A percentile compares a stretch with the other conserved stretches of the same genome.
These are phyloP conservation scores for Sula dactylatra DNA, from an alignment of 2,113 vertebrate genomes.

Conservation along the genomic window DNA sequence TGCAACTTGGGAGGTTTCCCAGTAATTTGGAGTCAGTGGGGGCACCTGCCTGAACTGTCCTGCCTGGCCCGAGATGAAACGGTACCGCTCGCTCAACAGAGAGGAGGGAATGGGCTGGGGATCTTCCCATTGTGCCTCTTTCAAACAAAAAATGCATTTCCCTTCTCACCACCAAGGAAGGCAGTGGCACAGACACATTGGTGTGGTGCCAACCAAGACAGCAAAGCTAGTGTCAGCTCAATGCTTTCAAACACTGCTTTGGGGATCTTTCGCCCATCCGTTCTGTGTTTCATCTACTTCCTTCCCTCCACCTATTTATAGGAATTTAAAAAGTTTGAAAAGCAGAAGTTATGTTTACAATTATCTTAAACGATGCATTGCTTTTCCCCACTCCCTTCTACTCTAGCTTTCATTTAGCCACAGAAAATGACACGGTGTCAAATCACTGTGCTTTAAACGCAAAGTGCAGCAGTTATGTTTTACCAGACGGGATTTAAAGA, in stretches of 20 bases:
- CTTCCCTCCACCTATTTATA: background rate
- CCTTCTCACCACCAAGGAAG: background rate
- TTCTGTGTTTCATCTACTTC: background rate
- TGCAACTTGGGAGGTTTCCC: too few relatives aligned
- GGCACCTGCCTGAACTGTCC: background rate
- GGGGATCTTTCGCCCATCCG: background rate
- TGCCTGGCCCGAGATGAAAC: background rate
- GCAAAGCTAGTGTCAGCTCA: background rate
- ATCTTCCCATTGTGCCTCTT: background rate
- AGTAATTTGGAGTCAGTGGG: accelerated
- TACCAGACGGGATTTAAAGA: too few relatives aligned
- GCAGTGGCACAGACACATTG: background rate
- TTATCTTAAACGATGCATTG: background rate
- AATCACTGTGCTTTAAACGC: background rate
- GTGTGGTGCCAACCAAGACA: background rate
- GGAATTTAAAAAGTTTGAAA: background rate
- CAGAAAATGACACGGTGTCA: background rate
- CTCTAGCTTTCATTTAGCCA: background rate
- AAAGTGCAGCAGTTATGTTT: background rate
- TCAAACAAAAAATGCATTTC: background rate
- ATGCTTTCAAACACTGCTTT: background rate
- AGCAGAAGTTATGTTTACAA: background rate
- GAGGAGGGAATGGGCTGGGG: background rate
- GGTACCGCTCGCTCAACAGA: accelerated
- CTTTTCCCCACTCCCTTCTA: background rate